Evolutionary conservation across 1,140 invertebrate genomes (phyloP).

Genomic region (Euborellia annulipes): DNA sequence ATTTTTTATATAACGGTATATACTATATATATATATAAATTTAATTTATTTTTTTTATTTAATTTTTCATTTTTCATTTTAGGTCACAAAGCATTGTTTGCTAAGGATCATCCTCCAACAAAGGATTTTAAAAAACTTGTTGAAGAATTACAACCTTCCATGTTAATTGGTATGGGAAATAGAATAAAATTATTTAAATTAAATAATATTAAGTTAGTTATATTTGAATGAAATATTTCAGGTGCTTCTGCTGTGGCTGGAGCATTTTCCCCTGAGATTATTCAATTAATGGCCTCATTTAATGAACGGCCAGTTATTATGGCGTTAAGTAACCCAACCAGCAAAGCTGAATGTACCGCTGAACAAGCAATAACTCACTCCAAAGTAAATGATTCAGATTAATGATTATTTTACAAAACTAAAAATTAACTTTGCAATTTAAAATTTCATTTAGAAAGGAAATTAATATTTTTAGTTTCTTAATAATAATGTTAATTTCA

Average conservation of each 20-base stretch:
- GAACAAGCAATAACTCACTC: conserved; percentile 46
- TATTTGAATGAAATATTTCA: conserved; percentile 24
- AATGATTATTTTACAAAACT: too few species aligned
- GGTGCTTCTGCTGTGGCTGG: conserved; percentile 65
- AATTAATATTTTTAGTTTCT: neutral
- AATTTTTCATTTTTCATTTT: too few species aligned
- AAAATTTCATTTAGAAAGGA: too few species aligned
- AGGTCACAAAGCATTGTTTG: conserved; percentile 61
- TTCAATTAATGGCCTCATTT: conserved; percentile 62
- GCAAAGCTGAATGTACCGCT: conserved; percentile 94
- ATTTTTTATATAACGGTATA: too few species aligned
- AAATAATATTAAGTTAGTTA: too few species aligned
- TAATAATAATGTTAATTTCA: conserved; percentile 21
- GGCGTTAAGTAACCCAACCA: conserved; percentile 91
- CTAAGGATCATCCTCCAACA: conserved; percentile 50
- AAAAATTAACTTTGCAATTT: too few species aligned
- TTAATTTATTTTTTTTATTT: too few species aligned
- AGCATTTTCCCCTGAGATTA: conserved; percentile 71
- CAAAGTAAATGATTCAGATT: too few species aligned
- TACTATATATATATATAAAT: too few species aligned
- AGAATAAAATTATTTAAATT: too few species aligned
- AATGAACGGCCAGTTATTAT: conserved; percentile 78
- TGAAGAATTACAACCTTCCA: conserved; percentile 57
- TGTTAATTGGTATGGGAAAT: conserved; percentile 71
- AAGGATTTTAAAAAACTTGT: conserved; percentile 61